Conservation (phyloP, 1,140 invertebrate species). For the Drosophila orosa region DNA sequence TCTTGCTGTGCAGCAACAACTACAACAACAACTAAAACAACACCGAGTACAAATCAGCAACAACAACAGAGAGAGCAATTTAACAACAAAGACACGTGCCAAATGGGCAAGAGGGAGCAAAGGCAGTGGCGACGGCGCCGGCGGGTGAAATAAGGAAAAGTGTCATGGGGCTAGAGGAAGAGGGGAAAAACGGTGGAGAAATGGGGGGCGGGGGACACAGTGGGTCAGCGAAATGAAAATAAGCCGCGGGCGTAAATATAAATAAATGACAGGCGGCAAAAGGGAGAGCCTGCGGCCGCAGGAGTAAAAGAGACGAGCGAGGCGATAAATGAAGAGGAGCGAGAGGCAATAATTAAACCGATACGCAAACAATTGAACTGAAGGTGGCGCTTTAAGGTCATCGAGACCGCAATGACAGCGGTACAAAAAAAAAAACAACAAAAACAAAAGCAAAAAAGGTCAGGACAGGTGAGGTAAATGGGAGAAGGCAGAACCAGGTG, state of each 20-base stretch:
- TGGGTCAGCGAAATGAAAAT: slow-evolving; percentile 76
- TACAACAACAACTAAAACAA: slow-evolving; percentile 25
- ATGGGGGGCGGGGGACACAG: slow-evolving; percentile 22
- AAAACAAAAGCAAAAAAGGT: slow-evolving; percentile 15
- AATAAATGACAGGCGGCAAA: slow-evolving; percentile 63
- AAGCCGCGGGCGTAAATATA: slow-evolving; percentile 79
- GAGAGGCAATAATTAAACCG: slow-evolving; percentile 75
- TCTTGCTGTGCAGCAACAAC: slow-evolving; percentile 10
- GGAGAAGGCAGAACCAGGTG: neutral
- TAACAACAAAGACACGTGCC: slow-evolving; percentile 74
- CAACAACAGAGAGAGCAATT: slow-evolving; percentile 64
- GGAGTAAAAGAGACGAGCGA: slow-evolving; percentile 3
- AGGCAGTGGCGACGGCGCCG: neutral
- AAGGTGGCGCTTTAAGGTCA: slow-evolving; percentile 66
- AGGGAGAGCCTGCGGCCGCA: slow-evolving; percentile 7
- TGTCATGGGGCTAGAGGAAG: neutral
- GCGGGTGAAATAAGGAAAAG: slow-evolving; percentile 7
- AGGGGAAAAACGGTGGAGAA: slow-evolving; percentile 2
- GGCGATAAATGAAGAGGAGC: slow-evolving; percentile 32
- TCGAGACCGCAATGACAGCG: slow-evolving; percentile 49
- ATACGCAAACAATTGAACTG: slow-evolving; percentile 78
- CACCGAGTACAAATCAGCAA: neutral
- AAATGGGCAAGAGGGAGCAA: slow-evolving; percentile 33
- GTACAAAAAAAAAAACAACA: slow-evolving; percentile 16
- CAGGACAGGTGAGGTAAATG: neutral